These are phyloP conservation scores for Lepilemur septentrionalis DNA, from an alignment of 2,797 vertebrate species.

Conservation along the genomic window DNA sequence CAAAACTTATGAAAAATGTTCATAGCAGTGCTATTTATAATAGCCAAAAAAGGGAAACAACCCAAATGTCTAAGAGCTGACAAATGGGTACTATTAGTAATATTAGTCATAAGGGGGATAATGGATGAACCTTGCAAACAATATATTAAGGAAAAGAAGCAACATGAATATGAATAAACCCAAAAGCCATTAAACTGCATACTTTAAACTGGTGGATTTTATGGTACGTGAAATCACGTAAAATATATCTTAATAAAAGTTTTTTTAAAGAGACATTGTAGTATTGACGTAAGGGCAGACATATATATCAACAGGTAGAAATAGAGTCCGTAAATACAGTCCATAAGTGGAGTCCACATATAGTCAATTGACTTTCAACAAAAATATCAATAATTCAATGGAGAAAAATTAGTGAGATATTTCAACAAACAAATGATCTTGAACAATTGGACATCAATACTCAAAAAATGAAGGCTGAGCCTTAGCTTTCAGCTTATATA, in stretches of 20 bases:
- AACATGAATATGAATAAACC: background rate
- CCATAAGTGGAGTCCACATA: background rate
- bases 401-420: background rate
- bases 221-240: background rate
- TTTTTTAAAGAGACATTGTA: background rate
- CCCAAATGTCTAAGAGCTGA: rapidly evolving
- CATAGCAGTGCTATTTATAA: background rate
- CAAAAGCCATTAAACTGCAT: background rate
- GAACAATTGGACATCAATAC: too few relatives aligned
- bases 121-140: background rate
- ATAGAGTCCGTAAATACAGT: background rate
- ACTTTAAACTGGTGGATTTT: background rate
- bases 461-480: background rate
- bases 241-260: background rate
- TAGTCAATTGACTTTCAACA: background rate
- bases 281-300: too few relatives aligned
- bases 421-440: background rate
- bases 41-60: background rate
- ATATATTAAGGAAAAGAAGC: too few relatives aligned
- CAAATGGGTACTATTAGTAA: background rate
- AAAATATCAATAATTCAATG: background rate
- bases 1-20: background rate
- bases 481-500: background rate
- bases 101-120: too few relatives aligned
- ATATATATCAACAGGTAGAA: background rate